Base-by-base conservation (phyloP, 2,888 invertebrate species). In the Lasius platythorax region DNA sequence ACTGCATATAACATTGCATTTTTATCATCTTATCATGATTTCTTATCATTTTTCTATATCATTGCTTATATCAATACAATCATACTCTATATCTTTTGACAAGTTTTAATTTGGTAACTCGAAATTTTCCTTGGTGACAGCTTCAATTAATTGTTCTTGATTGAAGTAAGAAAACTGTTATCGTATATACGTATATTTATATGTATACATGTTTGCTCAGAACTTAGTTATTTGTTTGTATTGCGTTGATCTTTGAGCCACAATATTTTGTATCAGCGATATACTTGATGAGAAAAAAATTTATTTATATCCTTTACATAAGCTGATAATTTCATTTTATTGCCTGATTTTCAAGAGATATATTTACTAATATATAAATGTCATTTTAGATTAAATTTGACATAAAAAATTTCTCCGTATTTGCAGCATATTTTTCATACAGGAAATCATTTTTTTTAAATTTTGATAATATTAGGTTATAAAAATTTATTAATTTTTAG, bases 241-340 rank as follows among this genome's bases (percentile, higher is more conserved):
- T 50, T 73, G 11, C 33, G 4, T 56, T 56, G 6, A 67, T 56
- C 23, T 53, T 6, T 3, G 3, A 40, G 3, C 40, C 6, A 56
- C 40, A 78, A 78, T 68, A 78, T 68, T 78, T 68, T 40, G 4
- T 28, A 40, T 68, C 53, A 40, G n/a, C 15, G 30, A 61, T n/a
- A n/a, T 53, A 63, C 15, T 18, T 12, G 1, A 23, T 8, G 46
- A 30, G 43, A 43, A 40, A 28, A 53, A 53, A 40, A 3, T 37
- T 23, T 75, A 68, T 50, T 74, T 58, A 61, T 30, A 43, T 40
- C 18, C 8, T 11, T 75, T 75, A 64, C 66, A 3, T 53, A 40
- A 67, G 8, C 37, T 33, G 56, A 40, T 30, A 30, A 40, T 5
- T 67, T 68, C 12, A 28, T 53, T 43, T 23, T 12, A 18, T 37